phyloP scores from a whole-genome alignment of 2,888 invertebrate genomes.

The Chaetogeoica ovagalla region DNA sequence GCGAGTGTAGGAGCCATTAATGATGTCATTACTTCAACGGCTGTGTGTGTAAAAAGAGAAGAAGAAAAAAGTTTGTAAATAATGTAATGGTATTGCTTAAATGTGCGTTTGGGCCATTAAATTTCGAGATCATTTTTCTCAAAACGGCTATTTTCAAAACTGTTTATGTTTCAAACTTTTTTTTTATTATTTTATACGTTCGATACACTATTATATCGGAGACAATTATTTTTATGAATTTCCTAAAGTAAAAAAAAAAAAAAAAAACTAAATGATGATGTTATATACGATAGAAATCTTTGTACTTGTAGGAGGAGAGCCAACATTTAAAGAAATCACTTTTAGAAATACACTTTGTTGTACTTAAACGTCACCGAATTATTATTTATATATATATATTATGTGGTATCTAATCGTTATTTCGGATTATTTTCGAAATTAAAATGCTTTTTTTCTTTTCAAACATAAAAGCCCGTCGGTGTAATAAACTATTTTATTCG shows the following conservation, averaged over 20 bases:
- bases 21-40: slow-evolving; percentile 44
- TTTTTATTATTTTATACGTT: neutral
- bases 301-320: neutral
- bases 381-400: neutral
- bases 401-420: neutral
- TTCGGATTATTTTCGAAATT: neutral
- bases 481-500: too few species aligned
- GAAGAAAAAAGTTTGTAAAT: slow-evolving; percentile 46
- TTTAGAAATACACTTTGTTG: neutral
- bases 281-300: neutral
- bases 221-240: slow-evolving; percentile 29
- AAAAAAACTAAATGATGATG: neutral
- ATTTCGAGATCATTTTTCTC: slow-evolving; percentile 42
- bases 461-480: neutral
- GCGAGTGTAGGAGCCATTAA: slow-evolving; percentile 34
- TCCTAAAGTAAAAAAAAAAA: neutral
- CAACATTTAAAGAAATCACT: neutral
- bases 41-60: slow-evolving; percentile 1
- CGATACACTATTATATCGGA: slow-evolving; percentile 17
- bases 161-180: slow-evolving; percentile 39
- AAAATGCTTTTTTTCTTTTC: neutral
- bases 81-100: slow-evolving; percentile 46
- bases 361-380: neutral
- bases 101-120: slow-evolving; percentile 40
- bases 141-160: slow-evolving; percentile 33